Evolutionary conservation across 1,140 invertebrate genomes (phyloP), one percentile per base, ranked within the genome.

Genomic region (Drosophila kurseongensis): DNA sequence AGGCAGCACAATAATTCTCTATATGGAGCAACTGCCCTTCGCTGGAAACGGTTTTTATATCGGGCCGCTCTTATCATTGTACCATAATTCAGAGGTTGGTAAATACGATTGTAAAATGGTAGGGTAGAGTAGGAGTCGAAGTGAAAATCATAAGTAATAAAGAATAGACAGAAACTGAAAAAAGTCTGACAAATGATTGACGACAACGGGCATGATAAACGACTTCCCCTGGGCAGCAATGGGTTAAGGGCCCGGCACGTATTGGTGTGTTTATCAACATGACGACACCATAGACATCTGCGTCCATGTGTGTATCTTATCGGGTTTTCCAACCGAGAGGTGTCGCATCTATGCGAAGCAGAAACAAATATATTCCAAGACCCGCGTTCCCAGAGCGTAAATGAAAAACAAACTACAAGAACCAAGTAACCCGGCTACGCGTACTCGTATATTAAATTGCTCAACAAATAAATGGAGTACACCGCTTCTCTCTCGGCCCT

Each of bases 141-240:
- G 57, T 32, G 56, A 41, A 71, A 48, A 42, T 58, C 14, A 16
- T 41, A 32, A 23, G 44, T 36, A 40, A 63, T 42, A 23, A 56
- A 32, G 47, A 73, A 77, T 35, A 51, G 45, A 42, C 10, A 48
- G 67, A 38, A 51, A 61, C 63, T 61, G 12, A 78, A 72, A 81
- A 81, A 81, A 66, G 51, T 73, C 62, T 72, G 84, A 88, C 84
- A 66, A 89, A 89, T 89, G 83, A 88, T 88, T 83, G 83, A 89
- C 75, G 82, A 84, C 80, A 83, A 58, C 29, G 29, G 29, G 32
- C 54, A 59, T 84, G 81, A 85, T 81, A 80, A 84, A 84, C 67
- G 83, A 88, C 73, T 76, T 76, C 55, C 73, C 62, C 48, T 35
- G 45, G 44, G 44, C 63, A 63, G 32, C 78, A 89, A 89, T 75